These are phyloP conservation scores for Brachycybe producta DNA, from an alignment of 2,888 invertebrate species.

Conservation along the genomic window DNA sequence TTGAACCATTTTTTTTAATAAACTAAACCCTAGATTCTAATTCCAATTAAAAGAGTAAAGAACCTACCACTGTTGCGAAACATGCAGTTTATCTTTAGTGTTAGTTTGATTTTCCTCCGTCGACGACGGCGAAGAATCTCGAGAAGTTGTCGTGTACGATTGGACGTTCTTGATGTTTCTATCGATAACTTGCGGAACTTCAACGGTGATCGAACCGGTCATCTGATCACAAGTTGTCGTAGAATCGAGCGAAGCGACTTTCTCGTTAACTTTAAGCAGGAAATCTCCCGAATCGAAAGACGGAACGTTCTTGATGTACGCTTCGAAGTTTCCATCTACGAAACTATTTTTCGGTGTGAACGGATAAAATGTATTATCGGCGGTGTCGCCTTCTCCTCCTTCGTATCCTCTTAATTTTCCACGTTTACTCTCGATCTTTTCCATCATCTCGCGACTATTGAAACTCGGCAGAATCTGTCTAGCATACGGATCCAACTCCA, in stretches of 20 bases:
- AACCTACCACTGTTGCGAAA: too few species aligned
- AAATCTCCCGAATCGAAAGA: conserved; percentile 21
- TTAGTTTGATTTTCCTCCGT: too few species aligned
- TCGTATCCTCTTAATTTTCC: conserved; percentile 30
- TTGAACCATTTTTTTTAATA: too few species aligned
- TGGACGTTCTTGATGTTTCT: too few species aligned
- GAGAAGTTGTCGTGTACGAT: too few species aligned
- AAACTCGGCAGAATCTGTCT: conserved; percentile 33
- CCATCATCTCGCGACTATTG: conserved; percentile 37
- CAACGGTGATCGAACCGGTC: conserved; percentile 1
- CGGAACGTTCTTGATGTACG: conserved; percentile 22
- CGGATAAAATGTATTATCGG: conserved; percentile 25
- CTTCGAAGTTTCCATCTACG: conserved; percentile 28
- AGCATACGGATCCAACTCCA: conserved; percentile 19
- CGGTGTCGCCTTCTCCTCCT: conserved; percentile 21
- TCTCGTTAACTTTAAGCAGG: conserved; percentile 20
- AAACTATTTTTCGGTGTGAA: conserved; percentile 35
- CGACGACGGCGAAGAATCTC: too few species aligned
- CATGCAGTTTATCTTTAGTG: too few species aligned
- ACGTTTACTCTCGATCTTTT: conserved; percentile 34
- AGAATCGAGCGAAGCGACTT: conserved; percentile 13
- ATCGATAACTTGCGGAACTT: too few species aligned
- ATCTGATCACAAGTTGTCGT: background rate
- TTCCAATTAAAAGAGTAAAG: too few species aligned
- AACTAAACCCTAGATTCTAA: too few species aligned